Evolutionary conservation across 2,797 vertebrate species (phyloP).

Genomic region (Liasis olivaceus): DNA sequence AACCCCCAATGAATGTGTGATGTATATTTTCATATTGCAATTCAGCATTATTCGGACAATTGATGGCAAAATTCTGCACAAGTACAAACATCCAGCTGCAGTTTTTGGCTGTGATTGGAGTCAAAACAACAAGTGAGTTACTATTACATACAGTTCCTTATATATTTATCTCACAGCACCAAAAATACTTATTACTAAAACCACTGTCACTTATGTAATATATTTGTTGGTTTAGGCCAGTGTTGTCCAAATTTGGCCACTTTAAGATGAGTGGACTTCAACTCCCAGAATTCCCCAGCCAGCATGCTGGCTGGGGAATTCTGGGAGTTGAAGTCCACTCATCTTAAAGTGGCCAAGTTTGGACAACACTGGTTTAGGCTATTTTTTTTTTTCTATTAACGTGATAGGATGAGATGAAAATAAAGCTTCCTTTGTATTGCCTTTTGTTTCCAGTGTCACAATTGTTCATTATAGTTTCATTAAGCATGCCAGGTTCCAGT

Average conservation of each 20-base stretch:
- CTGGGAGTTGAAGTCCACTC: too few relatives aligned
- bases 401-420: background rate
- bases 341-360: too few relatives aligned
- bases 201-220: background rate
- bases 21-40: slow-evolving; percentile 41
- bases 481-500: background rate
- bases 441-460: background rate
- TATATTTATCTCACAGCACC: background rate
- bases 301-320: too few relatives aligned
- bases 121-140: slow-evolving; percentile 95
- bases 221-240: background rate
- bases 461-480: background rate
- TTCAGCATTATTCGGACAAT: slow-evolving; percentile 92
- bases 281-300: too few relatives aligned
- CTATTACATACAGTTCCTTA: background rate
- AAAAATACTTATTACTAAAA: slow-evolving; percentile 14
- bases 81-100: slow-evolving; percentile 94
- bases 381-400: background rate
- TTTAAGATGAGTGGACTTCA: too few relatives aligned
- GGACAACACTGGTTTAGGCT: background rate
- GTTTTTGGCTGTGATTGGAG: slow-evolving; percentile 99
- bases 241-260: too few relatives aligned
- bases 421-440: background rate
- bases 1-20: background rate
- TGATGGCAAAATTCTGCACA: slow-evolving; percentile 92